Conservation (phyloP, 2,888 invertebrate genomes). For the Andrena bucephala region DNA sequence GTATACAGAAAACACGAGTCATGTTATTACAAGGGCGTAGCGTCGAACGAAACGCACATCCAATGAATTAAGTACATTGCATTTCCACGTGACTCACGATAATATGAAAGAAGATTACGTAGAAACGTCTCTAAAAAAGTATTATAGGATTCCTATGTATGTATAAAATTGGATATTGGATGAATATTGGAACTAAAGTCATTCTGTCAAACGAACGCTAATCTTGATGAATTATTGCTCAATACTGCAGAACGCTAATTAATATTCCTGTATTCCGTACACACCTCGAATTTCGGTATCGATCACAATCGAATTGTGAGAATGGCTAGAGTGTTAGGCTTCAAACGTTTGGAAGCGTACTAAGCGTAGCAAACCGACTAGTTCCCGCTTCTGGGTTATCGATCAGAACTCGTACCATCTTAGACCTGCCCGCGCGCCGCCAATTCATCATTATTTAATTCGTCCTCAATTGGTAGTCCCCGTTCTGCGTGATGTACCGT, state of each 20-base stretch:
- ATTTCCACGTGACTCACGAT: neutral
- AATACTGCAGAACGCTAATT: constrained; percentile 23
- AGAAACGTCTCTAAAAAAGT: constrained; percentile 19
- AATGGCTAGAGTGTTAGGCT: constrained; percentile 10
- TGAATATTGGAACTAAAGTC: constrained; percentile 30
- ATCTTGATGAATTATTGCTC: constrained; percentile 9
- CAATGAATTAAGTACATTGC: constrained; percentile 63
- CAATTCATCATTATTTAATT: constrained; percentile 86
- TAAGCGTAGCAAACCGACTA: constrained; percentile 58
- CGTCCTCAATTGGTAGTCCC: constrained; percentile 98
- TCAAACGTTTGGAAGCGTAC: constrained; percentile 36
- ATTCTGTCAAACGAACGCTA: constrained; percentile 21
- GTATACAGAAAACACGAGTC: constrained; percentile 46
- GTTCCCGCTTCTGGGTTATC: constrained; percentile 23
- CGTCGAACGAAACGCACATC: neutral
- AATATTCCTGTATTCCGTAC: constrained; percentile 17
- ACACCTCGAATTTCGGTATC: constrained; percentile 12
- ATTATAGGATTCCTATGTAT: constrained; percentile 6
- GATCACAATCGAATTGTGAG: constrained; percentile 9
- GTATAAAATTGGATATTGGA: constrained; percentile 25
- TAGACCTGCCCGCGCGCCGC: neutral
- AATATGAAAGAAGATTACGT: constrained; percentile 8
- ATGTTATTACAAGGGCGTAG: neutral
- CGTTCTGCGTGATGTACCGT: constrained; percentile 99
- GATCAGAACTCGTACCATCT: neutral